These are phyloP conservation scores for Ferrisia virgata DNA, from an alignment of 2,888 invertebrate species.

Conservation along the genomic window DNA sequence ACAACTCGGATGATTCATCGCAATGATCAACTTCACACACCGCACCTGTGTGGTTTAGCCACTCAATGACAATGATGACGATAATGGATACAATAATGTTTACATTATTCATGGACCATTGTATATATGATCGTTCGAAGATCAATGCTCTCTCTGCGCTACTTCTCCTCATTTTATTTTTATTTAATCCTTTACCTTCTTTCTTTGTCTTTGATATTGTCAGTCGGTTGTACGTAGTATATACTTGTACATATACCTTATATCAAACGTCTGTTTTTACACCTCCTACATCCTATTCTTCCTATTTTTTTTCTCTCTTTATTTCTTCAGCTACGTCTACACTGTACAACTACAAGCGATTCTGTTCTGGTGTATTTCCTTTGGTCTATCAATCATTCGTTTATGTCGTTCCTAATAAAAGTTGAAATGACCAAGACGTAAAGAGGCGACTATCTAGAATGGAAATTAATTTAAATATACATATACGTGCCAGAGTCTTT, in stretches of 20 bases:
- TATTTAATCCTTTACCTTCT: slow-evolving; percentile 11
- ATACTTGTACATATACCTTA: slow-evolving; percentile 17
- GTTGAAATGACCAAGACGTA: slow-evolving; percentile 21
- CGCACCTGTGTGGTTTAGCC: slow-evolving; percentile 46
- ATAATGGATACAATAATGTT: slow-evolving; percentile 46
- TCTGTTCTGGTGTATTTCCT: background rate
- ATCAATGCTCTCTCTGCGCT: slow-evolving; percentile 41
- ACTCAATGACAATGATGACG: slow-evolving; percentile 45
- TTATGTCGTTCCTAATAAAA: slow-evolving; percentile 35
- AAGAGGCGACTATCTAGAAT: slow-evolving; percentile 16
- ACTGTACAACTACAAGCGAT: background rate
- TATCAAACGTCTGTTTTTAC: slow-evolving; percentile 37
- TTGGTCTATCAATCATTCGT: slow-evolving; percentile 43
- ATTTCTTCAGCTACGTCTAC: background rate
- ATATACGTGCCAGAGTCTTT: background rate
- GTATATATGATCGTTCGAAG: slow-evolving; percentile 44
- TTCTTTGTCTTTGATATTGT: slow-evolving; percentile 41
- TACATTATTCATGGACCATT: slow-evolving; percentile 46
- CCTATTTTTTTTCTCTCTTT: background rate
- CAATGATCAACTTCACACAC: slow-evolving; percentile 46
- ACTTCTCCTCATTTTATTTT: slow-evolving; percentile 10
- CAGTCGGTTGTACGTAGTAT: background rate
- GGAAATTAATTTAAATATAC: slow-evolving; percentile 27
- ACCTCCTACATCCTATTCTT: slow-evolving; percentile 44
- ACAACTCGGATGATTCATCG: slow-evolving; percentile 43